A percentile compares a stretch with the other conserved stretches of the same genome.
These are phyloP conservation scores for Theonella swinhoei DNA, from an alignment of 37 sponge, comb jelly and placozoan genomes.

Conservation along the genomic window DNA sequence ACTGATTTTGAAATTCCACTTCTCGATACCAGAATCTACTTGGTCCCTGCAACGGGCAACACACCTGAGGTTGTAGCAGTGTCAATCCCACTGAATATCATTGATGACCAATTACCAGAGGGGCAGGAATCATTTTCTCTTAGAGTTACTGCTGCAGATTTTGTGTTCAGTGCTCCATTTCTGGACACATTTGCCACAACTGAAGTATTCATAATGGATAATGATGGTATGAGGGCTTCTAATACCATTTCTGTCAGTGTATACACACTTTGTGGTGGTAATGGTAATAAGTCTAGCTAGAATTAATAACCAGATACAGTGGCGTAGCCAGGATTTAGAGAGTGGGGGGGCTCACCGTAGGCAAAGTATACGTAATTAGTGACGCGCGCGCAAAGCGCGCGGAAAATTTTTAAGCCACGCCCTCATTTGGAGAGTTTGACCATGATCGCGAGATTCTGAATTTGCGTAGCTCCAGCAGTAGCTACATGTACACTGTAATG, in stretches of 20 bases:
- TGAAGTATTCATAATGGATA: not conserved
- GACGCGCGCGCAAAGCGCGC: too few relatives aligned
- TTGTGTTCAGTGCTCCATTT: not conserved
- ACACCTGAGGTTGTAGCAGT: too few relatives aligned
- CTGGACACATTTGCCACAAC: not conserved
- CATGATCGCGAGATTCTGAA: too few relatives aligned
- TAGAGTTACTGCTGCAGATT: not conserved
- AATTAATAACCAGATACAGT: too few relatives aligned
- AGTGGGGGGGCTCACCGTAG: too few relatives aligned
- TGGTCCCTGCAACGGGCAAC: not conserved
- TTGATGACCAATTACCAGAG: not conserved
- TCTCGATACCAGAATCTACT: not conserved
- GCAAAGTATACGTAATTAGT: too few relatives aligned
- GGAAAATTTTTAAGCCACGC: too few relatives aligned
- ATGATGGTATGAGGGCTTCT: not conserved
- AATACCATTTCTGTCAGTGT: not conserved
- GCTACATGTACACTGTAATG: too few relatives aligned
- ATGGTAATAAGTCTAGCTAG: too few relatives aligned
- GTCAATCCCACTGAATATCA: not conserved
- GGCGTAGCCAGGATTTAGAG: too few relatives aligned
- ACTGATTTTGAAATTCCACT: not conserved
- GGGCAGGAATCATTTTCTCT: not conserved
- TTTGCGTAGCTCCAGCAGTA: too few relatives aligned
- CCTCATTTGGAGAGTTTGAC: too few relatives aligned
- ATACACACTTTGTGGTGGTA: not conserved